These are phyloP conservation scores for Alca torda DNA, from an alignment of 2,797 vertebrate species.

Conservation along the genomic window DNA sequence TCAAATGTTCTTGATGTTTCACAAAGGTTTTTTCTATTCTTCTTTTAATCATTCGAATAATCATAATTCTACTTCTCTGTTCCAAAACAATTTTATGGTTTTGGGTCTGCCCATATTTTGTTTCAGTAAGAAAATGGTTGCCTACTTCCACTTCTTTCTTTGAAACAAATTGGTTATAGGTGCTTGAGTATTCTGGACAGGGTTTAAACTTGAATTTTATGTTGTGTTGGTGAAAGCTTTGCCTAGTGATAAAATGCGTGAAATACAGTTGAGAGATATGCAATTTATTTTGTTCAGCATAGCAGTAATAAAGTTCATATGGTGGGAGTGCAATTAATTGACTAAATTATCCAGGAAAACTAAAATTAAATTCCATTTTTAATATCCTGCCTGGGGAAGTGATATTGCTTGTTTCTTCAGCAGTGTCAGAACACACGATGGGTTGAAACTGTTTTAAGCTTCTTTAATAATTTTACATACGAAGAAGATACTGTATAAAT, in stretches of 20 bases:
- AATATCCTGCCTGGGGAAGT: not conserved
- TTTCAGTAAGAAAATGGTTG: not conserved
- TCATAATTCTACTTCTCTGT: not conserved
- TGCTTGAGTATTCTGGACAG: not conserved
- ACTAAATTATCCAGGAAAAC: not conserved
- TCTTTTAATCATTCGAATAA: not conserved
- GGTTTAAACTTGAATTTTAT: conserved; percentile 5
- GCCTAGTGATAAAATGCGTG: not conserved
- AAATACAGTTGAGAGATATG: not conserved
- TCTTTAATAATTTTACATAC: conserved; percentile 1
- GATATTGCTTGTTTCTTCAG: not conserved
- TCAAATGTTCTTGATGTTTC: not conserved
- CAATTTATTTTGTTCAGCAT: not conserved
- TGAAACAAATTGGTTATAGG: not conserved
- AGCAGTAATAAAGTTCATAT: not conserved
- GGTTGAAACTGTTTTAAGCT: not conserved
- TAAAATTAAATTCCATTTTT: conserved; percentile 24
- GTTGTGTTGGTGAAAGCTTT: not conserved
- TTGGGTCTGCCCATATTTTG: not conserved
- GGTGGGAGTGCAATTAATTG: conserved; percentile 3
- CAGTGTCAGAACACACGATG: not conserved
- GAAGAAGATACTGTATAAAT: not conserved
- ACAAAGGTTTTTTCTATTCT: not conserved
- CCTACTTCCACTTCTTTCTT: not conserved
- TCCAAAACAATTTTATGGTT: not conserved